Conservation (phyloP, 2,113 vertebrate genomes). For the Peromyscus maniculatus region DNA sequence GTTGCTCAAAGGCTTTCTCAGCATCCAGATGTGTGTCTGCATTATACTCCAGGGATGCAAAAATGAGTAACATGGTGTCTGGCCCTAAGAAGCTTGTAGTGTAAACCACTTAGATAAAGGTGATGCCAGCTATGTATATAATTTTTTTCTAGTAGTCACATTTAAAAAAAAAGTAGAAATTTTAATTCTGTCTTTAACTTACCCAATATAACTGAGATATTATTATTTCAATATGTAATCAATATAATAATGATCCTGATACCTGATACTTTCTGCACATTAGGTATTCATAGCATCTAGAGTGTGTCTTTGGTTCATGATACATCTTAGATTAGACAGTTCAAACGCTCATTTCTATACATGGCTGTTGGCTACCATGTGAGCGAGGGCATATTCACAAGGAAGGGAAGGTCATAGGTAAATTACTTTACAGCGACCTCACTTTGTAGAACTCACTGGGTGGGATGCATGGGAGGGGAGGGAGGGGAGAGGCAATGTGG, state of each 20-base stretch:
- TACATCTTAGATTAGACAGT: background rate
- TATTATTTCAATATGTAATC: background rate
- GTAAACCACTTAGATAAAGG: background rate
- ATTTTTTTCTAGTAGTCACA: background rate
- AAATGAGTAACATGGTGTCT: background rate
- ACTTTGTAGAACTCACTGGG: background rate
- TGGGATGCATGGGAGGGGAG: background rate
- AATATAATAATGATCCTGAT: background rate
- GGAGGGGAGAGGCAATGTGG: background rate
- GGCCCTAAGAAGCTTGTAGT: background rate
- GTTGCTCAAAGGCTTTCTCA: background rate
- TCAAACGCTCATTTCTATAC: background rate
- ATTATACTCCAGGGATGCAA: background rate
- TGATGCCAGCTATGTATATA: background rate
- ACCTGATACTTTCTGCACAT: background rate
- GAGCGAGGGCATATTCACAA: background rate
- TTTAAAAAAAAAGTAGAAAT: background rate
- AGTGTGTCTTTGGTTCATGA: background rate
- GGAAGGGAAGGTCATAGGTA: background rate
- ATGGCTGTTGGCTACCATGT: background rate
- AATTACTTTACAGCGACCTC: background rate
- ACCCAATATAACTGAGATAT: background rate
- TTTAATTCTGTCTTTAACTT: constrained; percentile 16
- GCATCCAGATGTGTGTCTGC: background rate
- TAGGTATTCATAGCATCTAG: background rate